These are phyloP conservation scores for Mionectes olivaceus DNA, from an alignment of 2,797 vertebrate species.

Conservation along the genomic window DNA sequence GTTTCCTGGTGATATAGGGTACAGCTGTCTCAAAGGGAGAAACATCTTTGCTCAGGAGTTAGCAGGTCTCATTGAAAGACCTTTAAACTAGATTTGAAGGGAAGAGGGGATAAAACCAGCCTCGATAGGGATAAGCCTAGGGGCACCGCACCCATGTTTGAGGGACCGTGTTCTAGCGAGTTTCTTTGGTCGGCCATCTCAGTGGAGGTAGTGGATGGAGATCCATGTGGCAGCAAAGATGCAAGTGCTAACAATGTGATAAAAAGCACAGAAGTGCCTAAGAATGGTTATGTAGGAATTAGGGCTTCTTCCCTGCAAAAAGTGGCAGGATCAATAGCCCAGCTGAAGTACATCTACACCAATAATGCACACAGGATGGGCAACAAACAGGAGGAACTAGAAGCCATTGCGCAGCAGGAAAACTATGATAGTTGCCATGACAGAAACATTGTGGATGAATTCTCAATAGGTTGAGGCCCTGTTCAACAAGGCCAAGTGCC, in stretches of 20 bases:
- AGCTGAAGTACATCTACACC: background rate
- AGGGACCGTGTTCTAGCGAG: background rate
- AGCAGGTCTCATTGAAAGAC: background rate
- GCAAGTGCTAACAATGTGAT: background rate
- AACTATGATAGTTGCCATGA: background rate
- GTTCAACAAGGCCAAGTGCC: background rate
- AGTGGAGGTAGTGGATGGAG: background rate
- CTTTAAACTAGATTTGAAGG: background rate
- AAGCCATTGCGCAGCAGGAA: background rate
- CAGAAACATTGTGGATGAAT: background rate
- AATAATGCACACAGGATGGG: too few relatives aligned
- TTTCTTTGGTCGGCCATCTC: background rate
- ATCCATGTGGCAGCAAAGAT: background rate
- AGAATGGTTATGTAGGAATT: fast-evolving
- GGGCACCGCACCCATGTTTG: fast-evolving
- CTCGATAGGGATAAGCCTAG: background rate
- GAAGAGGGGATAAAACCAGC: background rate
- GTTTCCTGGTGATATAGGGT: background rate
- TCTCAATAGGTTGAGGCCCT: background rate
- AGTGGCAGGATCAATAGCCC: background rate
- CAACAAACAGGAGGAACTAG: background rate
- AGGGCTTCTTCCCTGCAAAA: background rate
- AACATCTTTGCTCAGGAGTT: background rate
- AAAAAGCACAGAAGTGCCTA: background rate
- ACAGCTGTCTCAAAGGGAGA: background rate